Evolutionary conservation across 2,797 vertebrate species (phyloP).

Genomic region (Pseudotriccus pelzelni): DNA sequence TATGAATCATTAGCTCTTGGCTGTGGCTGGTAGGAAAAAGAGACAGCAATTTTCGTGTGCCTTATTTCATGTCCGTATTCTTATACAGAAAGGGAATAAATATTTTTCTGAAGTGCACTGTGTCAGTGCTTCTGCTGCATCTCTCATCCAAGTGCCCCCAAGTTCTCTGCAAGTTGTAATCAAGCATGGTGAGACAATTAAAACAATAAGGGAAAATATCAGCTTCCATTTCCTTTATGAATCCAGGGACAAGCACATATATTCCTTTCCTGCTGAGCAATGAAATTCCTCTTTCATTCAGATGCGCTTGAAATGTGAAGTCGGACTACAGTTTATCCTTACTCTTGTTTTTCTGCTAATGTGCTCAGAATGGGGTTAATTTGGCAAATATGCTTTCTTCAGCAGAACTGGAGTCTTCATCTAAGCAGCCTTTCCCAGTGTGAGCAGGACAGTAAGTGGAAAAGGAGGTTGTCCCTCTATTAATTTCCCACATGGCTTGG

Average conservation of each 20-base stretch:
- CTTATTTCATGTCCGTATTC: not conserved
- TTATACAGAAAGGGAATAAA: not conserved
- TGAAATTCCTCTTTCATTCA: not conserved
- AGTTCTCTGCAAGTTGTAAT: not conserved
- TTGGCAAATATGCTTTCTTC: slow-evolving; percentile 12
- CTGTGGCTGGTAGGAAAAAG: slow-evolving; percentile 6
- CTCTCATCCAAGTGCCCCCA: not conserved
- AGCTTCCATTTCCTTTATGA: not conserved
- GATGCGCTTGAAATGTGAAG: not conserved
- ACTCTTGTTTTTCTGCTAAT: not conserved
- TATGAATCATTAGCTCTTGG: slow-evolving; percentile 20
- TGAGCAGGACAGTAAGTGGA: slow-evolving; percentile 4
- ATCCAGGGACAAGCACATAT: not conserved
- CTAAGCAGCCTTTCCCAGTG: not conserved
- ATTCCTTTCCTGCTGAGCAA: not conserved
- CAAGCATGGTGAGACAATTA: not conserved
- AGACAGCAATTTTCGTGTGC: not conserved
- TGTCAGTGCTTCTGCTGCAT: not conserved
- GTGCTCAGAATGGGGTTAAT: not conserved
- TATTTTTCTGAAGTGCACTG: not conserved
- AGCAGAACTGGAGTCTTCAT: slow-evolving; percentile 7
- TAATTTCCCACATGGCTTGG: not conserved
- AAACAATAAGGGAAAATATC: not conserved
- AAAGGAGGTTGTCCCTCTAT: not conserved
- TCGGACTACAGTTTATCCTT: not conserved